Evolutionary conservation across 2,888 invertebrate genomes (phyloP), one percentile per base, ranked within the genome.

Genomic region (Lobophora halterata): DNA sequence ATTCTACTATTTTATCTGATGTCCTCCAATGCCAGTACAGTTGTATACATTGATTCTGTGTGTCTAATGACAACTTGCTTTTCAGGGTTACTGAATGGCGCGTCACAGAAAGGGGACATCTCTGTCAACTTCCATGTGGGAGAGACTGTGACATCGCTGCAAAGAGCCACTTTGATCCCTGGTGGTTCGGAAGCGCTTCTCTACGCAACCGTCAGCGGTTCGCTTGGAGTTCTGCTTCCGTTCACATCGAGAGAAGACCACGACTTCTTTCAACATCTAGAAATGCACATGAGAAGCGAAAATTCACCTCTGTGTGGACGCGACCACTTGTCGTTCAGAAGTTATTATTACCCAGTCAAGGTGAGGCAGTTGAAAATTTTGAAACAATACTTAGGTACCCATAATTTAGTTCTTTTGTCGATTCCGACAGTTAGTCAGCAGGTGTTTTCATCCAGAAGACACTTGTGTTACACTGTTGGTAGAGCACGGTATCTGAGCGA

Each of bases 211-310:
- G 75, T 99, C 6, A 96, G 97, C 44, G 99, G 98, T 2, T 93
- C 96, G 0, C 94, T 98, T 0, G 98, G 98, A 1, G 97, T 97
- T 3, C 88, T 98, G 19, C 94, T 98, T 9, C 97, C 98, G 0
- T 98, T 98, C 67, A 97, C 97, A 0, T 96, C 97, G 8, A 93
- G 97, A 59, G 98, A 99, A 88, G 99, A 99, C 78, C 98, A 97
- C 61, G 99, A 99, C 73, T 99, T 99, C 78, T 99, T 99, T 88
- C 98, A 99, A 71, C 98, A 99, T 83, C 88, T 99, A 48, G 99
- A 99, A 80, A 99, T 99, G 99, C 98, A 99, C 76, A 97, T 99
- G 97, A 89, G 99, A 31, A 96, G 97, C 50, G 99, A 99, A 78
- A 95, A 98, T 79, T 91, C 97, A 0, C 98, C 99, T 0, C 82